A percentile compares a stretch with the other conserved stretches of the same genome.
Evolutionary conservation across 1,140 invertebrate genomes (phyloP).

Genomic region (Drosophila malerkotliana): DNA sequence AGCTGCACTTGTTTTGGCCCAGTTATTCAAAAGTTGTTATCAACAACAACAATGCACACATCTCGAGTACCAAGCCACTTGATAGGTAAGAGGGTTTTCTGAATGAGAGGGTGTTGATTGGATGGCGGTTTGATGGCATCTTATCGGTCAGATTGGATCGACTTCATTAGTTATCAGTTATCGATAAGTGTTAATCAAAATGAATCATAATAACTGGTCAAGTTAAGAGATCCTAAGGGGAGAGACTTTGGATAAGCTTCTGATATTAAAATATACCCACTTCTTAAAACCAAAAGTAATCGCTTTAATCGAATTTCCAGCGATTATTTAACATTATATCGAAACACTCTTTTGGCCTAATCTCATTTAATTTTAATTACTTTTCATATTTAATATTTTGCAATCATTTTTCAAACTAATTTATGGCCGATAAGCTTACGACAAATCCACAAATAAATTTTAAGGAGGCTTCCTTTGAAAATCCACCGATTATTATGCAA

Average conservation of each 20-base stretch:
- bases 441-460: too few species aligned
- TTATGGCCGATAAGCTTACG: too few species aligned
- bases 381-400: too few species aligned
- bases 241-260: too few species aligned
- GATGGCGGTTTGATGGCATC: slow-evolving; percentile 17
- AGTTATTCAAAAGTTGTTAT: slow-evolving; percentile 8
- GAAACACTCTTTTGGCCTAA: too few species aligned
- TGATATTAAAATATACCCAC: too few species aligned
- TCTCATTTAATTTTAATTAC: too few species aligned
- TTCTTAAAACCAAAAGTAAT: too few species aligned
- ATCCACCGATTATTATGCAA: background rate
- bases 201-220: background rate
- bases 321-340: too few species aligned
- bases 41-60: slow-evolving; percentile 6
- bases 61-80: slow-evolving; percentile 36
- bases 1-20: slow-evolving; percentile 49
- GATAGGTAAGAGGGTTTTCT: background rate
- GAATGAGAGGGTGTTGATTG: background rate
- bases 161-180: background rate
- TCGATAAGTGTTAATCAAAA: slow-evolving; percentile 21
- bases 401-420: too few species aligned
- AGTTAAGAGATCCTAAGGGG: too few species aligned
- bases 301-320: too few species aligned
- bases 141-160: slow-evolving; percentile 23
- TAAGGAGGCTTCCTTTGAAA: background rate